These are phyloP conservation scores for Phoebastria nigripes DNA, from an alignment of 2,797 vertebrate genomes.

Conservation along the genomic window DNA sequence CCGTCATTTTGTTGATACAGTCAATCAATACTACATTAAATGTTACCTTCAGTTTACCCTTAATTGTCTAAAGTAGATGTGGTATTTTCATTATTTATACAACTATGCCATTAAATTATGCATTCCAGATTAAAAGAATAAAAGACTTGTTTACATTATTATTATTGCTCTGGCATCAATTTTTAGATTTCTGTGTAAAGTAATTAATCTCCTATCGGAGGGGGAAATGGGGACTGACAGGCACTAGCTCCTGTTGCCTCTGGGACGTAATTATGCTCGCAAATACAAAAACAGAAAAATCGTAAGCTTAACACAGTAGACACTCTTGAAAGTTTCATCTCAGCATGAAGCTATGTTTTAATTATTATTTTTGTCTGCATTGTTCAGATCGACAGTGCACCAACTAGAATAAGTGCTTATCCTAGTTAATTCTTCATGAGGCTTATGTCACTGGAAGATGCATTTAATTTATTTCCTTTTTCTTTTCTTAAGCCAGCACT, in stretches of 20 bases:
- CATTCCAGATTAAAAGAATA: conserved; percentile 57
- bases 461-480: conserved; percentile 60
- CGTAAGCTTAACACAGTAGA: conserved; percentile 64
- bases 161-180: conserved; percentile 58
- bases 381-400: conserved; percentile 50
- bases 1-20: conserved; percentile 28
- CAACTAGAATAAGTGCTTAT: conserved; percentile 63
- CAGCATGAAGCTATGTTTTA: conserved; percentile 72
- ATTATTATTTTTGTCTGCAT: conserved; percentile 70
- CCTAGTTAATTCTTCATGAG: conserved; percentile 70
- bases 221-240: conserved; percentile 58
- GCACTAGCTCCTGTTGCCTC: conserved; percentile 60
- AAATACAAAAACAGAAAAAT: conserved; percentile 63
- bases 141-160: conserved; percentile 59
- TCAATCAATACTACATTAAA: conserved; percentile 69
- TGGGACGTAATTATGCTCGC: conserved; percentile 64
- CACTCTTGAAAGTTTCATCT: conserved; percentile 69
- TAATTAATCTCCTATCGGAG: conserved; percentile 47
- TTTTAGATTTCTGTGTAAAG: conserved; percentile 64
- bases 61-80: conserved; percentile 62
- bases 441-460: conserved; percentile 58
- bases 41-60: conserved; percentile 56
- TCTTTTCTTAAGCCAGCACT: not conserved
- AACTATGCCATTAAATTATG: conserved; percentile 53
- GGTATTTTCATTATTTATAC: conserved; percentile 69